phyloP scores from a whole-genome alignment of 2,113 vertebrate species.

The Panurus biarmicus region DNA sequence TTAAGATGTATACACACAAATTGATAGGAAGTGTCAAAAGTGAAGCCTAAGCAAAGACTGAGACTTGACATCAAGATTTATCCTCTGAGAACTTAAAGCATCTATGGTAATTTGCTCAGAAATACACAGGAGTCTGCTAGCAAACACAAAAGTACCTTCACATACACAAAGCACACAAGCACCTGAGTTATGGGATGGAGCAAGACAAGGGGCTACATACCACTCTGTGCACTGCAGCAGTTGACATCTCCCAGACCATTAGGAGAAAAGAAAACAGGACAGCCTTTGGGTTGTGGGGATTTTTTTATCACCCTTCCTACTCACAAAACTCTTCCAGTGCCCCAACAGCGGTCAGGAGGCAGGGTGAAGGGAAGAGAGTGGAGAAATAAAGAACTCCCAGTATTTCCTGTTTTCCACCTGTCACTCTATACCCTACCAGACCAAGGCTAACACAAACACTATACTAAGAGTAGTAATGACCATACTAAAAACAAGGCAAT shows the following conservation, averaged over 20 bases:
- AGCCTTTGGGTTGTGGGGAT: not conserved
- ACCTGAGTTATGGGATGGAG: not conserved
- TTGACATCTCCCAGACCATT: fast-evolving
- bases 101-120: not conserved
- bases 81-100: not conserved
- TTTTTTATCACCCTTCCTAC: not conserved
- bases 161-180: not conserved
- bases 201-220: not conserved
- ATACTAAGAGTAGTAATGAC: not conserved
- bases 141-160: not conserved
- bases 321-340: not conserved
- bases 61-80: not conserved
- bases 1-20: not conserved
- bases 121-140: not conserved
- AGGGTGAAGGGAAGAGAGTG: not conserved
- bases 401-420: not conserved
- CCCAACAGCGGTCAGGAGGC: fast-evolving
- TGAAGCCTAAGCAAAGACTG: not conserved
- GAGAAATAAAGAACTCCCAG: not conserved
- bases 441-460: not conserved
- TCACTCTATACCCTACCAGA: not conserved
- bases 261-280: not conserved
- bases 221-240: not conserved
- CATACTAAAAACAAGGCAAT: not conserved
- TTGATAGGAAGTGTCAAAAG: not conserved